phyloP scores from a whole-genome alignment of 2,797 vertebrate genomes.

The Gambelia wislizenii region DNA sequence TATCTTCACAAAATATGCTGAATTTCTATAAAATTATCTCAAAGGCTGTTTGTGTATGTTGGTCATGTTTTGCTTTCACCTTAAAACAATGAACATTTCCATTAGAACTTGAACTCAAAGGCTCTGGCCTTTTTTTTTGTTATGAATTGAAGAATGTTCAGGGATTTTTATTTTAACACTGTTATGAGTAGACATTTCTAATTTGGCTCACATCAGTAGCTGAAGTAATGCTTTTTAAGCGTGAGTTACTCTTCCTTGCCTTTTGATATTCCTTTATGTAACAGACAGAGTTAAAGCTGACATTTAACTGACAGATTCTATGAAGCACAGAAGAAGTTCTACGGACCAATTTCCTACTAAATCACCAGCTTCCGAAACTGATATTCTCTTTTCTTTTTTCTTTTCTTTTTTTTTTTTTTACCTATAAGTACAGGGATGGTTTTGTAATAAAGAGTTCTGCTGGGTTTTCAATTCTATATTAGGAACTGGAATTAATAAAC shows the following conservation, averaged over 20 bases:
- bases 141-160: not conserved
- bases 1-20: not conserved
- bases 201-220: constrained; percentile 24
- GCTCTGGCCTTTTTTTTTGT: not conserved
- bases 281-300: constrained; percentile 37
- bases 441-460: not conserved
- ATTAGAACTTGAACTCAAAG: not conserved
- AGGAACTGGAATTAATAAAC: not conserved
- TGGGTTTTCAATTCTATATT: not conserved
- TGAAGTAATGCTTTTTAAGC: not conserved
- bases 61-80: not conserved
- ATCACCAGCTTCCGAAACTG: not conserved
- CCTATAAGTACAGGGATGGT: not conserved
- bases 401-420: not conserved
- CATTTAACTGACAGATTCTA: constrained; percentile 29
- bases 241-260: not conserved
- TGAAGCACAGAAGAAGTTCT: not conserved
- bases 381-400: not conserved
- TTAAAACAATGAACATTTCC: not conserved
- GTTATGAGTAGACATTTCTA: constrained; percentile 8
- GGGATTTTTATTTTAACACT: not conserved
- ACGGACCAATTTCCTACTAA: constrained; percentile 1
- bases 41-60: not conserved
- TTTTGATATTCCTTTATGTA: constrained; percentile 28
- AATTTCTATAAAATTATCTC: not conserved